Evolutionary conservation across 2,113 vertebrate species (phyloP), one percentile per base, ranked within the genome.

Genomic region (Bos taurus): DNA sequence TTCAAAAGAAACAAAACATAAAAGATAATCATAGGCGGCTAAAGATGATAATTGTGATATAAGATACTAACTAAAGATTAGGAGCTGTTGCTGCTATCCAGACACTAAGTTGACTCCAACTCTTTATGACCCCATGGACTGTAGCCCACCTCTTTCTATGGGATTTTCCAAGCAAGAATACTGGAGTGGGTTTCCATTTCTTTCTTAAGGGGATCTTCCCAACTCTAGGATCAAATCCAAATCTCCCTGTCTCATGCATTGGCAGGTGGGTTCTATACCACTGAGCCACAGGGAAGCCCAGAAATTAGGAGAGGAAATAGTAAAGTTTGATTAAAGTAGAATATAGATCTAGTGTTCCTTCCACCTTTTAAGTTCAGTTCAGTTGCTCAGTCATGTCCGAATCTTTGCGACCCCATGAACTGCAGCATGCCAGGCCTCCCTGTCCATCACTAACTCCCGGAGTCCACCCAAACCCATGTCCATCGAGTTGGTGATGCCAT

Each of bases 1-100:
- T 43, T 87, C 21, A 64, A 30, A 78, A 64, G 33, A 92, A 88
- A 64, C 4, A 83, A 78, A 90, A 94, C 33, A 81, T 48, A 60
- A 60, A 93, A 57, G 16, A 6, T n/a, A 91, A 57, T 52, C 25
- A 71, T 17, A 88, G 30, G 54, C 1, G 2, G 9, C 30, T 91
- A 19, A 64, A 57, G 3, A 57, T 43, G 10, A 26, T 54, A 54
- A 50, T 83, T 88, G 4, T 36, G 23, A n/a, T 25, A 50, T 83
- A 52, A n/a, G 56, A 40, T 46, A 36, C 30, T 56, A 48, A 25
- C 13, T 64, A 36, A 93, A 56, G 33, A 54, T 54, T 28, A 83
- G 12, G 40, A 60, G 12, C 40, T 77, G 23, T 43, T 77, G 36
- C 23, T 77, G 21, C 23, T 77, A 77, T 77, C 23, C 12, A 77